A percentile compares a stretch with the other conserved stretches of the same genome.
Conservation (phyloP, 2,113 vertebrate genomes). For the Ceyx melanurus region DNA sequence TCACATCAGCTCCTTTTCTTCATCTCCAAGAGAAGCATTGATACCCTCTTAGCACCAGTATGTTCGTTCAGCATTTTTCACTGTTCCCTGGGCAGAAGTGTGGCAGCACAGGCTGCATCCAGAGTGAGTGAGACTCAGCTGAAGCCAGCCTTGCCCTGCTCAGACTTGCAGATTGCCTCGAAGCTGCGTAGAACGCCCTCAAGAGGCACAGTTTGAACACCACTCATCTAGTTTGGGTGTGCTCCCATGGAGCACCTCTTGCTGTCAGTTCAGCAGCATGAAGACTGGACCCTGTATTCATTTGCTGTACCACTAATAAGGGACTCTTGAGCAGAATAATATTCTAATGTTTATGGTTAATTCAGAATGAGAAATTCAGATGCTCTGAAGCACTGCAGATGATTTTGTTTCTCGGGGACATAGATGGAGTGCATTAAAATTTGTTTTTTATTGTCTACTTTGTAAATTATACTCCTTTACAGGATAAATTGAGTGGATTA, state of each 20-base stretch:
- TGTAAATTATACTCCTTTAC: constrained; percentile 65
- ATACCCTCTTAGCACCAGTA: constrained; percentile 37
- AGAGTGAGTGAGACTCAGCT: not conserved
- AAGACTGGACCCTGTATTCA: not conserved
- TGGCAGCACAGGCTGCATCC: not conserved
- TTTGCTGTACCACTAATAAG: not conserved
- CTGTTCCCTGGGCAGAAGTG: not conserved
- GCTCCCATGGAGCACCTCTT: not conserved
- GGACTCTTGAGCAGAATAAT: not conserved
- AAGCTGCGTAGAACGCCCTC: not conserved
- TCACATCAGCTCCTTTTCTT: constrained; percentile 23
- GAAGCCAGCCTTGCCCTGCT: not conserved
- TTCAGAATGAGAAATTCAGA: constrained; percentile 12
- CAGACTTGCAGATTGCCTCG: constrained; percentile 1
- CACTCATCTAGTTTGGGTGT: not conserved
- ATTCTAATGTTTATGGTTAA: not conserved
- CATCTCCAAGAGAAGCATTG: not conserved
- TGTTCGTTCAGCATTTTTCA: not conserved
- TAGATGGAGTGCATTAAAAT: constrained; percentile 59
- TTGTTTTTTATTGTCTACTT: constrained; percentile 73
- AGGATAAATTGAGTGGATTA: constrained; percentile 73
- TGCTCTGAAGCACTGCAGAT: constrained; percentile 23
- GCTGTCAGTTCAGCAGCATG: not conserved
- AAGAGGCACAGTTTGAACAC: not conserved
- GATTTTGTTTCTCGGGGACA: constrained; percentile 57